These are phyloP conservation scores for Agonopterix alstromeriana DNA, from an alignment of 2,888 invertebrate genomes.

Conservation along the genomic window DNA sequence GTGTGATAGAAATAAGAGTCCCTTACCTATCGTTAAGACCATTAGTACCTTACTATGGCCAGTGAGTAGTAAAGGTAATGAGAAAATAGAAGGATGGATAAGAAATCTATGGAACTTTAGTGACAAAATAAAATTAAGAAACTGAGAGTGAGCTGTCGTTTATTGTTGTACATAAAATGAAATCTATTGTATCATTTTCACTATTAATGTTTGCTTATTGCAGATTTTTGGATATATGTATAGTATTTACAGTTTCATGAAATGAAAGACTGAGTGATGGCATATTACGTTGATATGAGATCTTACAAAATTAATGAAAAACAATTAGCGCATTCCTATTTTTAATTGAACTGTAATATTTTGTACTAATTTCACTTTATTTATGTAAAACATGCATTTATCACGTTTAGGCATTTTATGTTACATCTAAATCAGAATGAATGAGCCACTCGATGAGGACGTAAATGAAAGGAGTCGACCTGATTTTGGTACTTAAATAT, in stretches of 20 bases:
- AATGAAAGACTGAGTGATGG: conserved; percentile 67
- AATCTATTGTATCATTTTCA: conserved; percentile 37
- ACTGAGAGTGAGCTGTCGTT: conserved; percentile 15
- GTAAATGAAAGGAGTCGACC: conserved; percentile 14
- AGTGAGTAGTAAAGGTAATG: too few relatives aligned
- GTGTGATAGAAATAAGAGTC: too few relatives aligned
- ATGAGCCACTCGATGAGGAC: not conserved
- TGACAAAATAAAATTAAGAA: conserved; percentile 7
- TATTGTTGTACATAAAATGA: conserved; percentile 31
- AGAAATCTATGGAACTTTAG: conserved; percentile 7
- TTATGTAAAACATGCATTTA: conserved; percentile 6
- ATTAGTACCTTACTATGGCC: too few relatives aligned
- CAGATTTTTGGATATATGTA: conserved; percentile 39
- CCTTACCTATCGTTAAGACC: too few relatives aligned
- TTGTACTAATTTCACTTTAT: conserved; percentile 3
- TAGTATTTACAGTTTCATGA: conserved; percentile 46
- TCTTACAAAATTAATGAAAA: conserved; percentile 17
- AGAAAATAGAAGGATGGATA: too few relatives aligned
- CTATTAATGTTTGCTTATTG: conserved; percentile 42
- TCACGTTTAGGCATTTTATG: not conserved
- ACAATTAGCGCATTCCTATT: conserved; percentile 41
- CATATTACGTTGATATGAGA: conserved; percentile 43
- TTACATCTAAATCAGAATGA: not conserved
- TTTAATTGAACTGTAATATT: conserved; percentile 1
- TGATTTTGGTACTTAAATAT: conserved; percentile 44